Percentiles rank a stretch among this genome's conserved stretches.
Evolutionary conservation across 1,140 invertebrate species (phyloP).

Genomic region (Drosophila pruinosa): DNA sequence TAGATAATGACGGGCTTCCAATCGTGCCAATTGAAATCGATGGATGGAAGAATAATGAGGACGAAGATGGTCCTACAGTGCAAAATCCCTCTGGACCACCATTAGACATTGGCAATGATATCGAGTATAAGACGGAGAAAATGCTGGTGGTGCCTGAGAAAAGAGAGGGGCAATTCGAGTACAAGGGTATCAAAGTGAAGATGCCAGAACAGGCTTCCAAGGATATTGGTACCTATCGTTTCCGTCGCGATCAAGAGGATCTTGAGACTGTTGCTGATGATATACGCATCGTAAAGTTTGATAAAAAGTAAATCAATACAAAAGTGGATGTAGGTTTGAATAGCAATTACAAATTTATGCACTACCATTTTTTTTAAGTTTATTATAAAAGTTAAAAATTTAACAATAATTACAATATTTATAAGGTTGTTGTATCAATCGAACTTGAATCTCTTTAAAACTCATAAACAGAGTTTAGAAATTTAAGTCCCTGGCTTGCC

Average conservation of each 20-base stretch:
- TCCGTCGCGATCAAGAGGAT: constrained; percentile 57
- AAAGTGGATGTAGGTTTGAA: not conserved
- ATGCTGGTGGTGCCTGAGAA: constrained; percentile 44
- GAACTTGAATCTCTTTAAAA: no score
- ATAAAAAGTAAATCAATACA: constrained; percentile 36
- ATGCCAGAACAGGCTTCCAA: constrained; percentile 40
- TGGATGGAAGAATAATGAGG: constrained; percentile 48
- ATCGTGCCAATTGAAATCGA: constrained; percentile 64
- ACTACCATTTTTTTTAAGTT: no score
- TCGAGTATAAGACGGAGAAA: constrained; percentile 52
- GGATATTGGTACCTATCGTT: constrained; percentile 64
- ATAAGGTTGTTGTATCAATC: no score
- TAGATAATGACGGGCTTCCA: constrained; percentile 40
- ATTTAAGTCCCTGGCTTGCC: no score
- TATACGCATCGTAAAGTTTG: constrained; percentile 54
- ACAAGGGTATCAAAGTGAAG: constrained; percentile 62
- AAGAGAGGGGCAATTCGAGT: constrained; percentile 45
- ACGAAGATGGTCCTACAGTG: constrained; percentile 42
- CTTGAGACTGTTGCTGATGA: constrained; percentile 48
- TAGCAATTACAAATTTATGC: not conserved
- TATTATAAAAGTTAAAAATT: no score
- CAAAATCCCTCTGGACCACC: constrained; percentile 7
- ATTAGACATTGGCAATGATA: constrained; percentile 58
- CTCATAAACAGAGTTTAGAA: no score
- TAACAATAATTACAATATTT: no score